Conservation (phyloP, 2,113 vertebrate genomes). For the Shinisaurus crocodilurus region DNA sequence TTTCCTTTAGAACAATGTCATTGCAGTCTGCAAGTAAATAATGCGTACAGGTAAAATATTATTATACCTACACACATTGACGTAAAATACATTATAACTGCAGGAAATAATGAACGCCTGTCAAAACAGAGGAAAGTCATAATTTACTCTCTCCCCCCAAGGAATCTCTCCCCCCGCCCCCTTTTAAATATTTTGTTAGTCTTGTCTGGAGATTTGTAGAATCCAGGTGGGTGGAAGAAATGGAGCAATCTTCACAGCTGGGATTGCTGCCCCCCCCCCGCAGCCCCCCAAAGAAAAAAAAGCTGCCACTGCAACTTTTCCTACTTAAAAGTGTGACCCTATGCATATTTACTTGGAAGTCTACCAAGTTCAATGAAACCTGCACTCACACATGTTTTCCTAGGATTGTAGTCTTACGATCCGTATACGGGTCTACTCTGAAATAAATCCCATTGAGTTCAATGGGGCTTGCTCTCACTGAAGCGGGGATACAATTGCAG, state of each 20-base stretch:
- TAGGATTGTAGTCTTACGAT: background rate
- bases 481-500: no score
- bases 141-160: background rate
- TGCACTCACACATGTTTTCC: background rate
- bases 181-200: background rate
- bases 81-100: background rate
- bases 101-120: background rate
- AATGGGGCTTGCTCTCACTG: no score
- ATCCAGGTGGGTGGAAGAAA: background rate
- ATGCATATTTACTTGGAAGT: background rate
- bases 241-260: background rate
- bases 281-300: background rate
- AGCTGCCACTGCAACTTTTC: background rate
- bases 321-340: background rate
- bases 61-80: background rate
- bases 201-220: background rate
- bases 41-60: background rate
- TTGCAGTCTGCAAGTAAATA: background rate
- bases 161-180: background rate
- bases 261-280: background rate
- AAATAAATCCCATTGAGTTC: background rate
- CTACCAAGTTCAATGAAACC: background rate
- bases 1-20: conserved; percentile 4
- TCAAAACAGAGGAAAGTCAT: background rate
- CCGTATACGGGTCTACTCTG: background rate